A percentile compares a stretch with the other conserved stretches of the same genome.
Conservation (phyloP, 2,113 vertebrate genomes). For the Perognathus longimembris region DNA sequence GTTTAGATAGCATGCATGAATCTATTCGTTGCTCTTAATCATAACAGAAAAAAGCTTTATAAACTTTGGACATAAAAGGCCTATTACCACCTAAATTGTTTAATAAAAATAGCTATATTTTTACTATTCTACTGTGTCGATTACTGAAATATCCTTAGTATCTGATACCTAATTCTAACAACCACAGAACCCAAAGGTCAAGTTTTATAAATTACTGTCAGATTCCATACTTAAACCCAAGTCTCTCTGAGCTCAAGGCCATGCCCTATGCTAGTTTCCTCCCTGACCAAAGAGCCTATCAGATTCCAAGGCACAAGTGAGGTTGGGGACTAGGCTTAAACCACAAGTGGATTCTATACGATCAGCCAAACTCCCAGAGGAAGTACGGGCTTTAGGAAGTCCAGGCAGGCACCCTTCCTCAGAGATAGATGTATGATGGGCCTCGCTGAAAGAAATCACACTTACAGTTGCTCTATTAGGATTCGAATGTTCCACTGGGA, state of each 20-base stretch:
- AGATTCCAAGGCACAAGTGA: not conserved
- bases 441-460: not conserved
- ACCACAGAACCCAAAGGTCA: constrained; percentile 37
- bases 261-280: not conserved
- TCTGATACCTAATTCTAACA: constrained; percentile 18
- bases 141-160: not conserved
- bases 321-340: not conserved
- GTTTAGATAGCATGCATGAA: not conserved
- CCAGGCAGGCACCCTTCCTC: not conserved
- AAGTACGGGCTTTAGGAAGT: not conserved
- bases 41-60: constrained; percentile 47
- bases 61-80: not conserved
- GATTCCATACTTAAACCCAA: constrained; percentile 13
- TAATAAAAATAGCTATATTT: constrained; percentile 24
- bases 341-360: not conserved
- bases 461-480: not conserved
- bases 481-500: not conserved
- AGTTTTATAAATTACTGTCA: constrained; percentile 11
- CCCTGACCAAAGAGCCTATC: not conserved
- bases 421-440: not conserved
- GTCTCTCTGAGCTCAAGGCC: not conserved
- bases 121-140: constrained; percentile 12
- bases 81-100: constrained; percentile 15
- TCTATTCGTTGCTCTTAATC: constrained; percentile 28
- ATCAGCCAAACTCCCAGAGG: not conserved